phyloP scores from a whole-genome alignment of 2,888 invertebrate genomes.

The Spisula subtruncata region DNA sequence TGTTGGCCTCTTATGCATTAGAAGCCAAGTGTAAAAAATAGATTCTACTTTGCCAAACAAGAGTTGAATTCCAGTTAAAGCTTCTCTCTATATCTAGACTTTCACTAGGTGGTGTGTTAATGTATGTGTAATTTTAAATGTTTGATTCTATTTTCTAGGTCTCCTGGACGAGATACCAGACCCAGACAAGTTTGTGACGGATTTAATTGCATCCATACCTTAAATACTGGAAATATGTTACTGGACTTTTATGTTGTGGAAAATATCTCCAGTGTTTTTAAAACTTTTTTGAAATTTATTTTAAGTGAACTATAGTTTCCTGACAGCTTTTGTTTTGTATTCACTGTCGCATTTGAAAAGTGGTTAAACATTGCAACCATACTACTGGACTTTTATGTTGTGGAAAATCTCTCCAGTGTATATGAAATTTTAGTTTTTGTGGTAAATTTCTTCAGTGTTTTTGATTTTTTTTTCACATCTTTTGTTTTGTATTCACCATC shows the following conservation, averaged over 20 bases:
- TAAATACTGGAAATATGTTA: conserved; percentile 29
- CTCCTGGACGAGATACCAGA: conserved; percentile 91
- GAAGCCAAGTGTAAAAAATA: no score
- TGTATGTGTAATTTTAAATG: no score
- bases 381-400: conserved; percentile 35
- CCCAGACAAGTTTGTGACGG: conserved; percentile 90
- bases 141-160: conserved; percentile 88
- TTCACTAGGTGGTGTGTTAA: no score
- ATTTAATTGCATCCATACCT: conserved; percentile 88
- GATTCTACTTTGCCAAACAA: no score
- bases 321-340: background rate
- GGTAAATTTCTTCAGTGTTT: no score
- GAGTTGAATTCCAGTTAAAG: no score
- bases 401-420: background rate
- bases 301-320: background rate
- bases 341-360: background rate
- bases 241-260: background rate
- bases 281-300: no score
- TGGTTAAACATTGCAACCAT: conserved; percentile 84
- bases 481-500: background rate
- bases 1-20: no score
- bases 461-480: background rate
- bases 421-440: background rate
- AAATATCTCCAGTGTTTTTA: background rate
- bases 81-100: no score